phyloP scores from a whole-genome alignment of 2,888 invertebrate species.

The Parthenolecanium corni region DNA sequence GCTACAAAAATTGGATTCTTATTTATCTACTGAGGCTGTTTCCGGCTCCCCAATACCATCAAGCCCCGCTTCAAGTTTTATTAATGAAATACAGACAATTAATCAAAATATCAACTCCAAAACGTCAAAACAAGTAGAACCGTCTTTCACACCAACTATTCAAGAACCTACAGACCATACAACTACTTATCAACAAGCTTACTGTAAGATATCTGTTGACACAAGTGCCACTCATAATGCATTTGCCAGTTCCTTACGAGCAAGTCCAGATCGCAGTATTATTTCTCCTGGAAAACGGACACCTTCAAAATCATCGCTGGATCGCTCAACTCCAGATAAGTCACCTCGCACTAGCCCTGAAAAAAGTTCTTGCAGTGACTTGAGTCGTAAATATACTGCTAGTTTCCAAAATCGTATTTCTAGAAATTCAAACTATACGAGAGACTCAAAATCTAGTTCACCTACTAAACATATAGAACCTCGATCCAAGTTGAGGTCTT shows the following conservation, averaged over 20 bases:
- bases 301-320: slow-evolving; percentile 38
- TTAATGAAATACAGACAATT: background rate
- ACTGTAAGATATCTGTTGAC: slow-evolving; percentile 46
- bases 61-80: slow-evolving; percentile 29
- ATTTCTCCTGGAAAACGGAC: slow-evolving; percentile 26
- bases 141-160: background rate
- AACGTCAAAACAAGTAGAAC: background rate
- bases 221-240: slow-evolving; percentile 62
- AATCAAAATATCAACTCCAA: background rate
- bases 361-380: slow-evolving; percentile 28
- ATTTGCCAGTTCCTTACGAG: slow-evolving; percentile 59
- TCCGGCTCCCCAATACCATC: slow-evolving; percentile 19
- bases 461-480: background rate
- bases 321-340: slow-evolving; percentile 35
- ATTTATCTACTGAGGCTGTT: slow-evolving; percentile 41
- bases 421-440: background rate
- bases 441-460: background rate
- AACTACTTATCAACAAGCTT: background rate
- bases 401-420: slow-evolving; percentile 36
- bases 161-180: background rate
- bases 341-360: slow-evolving; percentile 31
- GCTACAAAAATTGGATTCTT: slow-evolving; percentile 47
- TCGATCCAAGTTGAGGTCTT: background rate
- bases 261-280: slow-evolving; percentile 43
- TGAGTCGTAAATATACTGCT: slow-evolving; percentile 34